A percentile compares a stretch with the other conserved stretches of the same genome.
These are phyloP conservation scores for Chesias legatella DNA, from an alignment of 2,888 invertebrate species.

Conservation along the genomic window DNA sequence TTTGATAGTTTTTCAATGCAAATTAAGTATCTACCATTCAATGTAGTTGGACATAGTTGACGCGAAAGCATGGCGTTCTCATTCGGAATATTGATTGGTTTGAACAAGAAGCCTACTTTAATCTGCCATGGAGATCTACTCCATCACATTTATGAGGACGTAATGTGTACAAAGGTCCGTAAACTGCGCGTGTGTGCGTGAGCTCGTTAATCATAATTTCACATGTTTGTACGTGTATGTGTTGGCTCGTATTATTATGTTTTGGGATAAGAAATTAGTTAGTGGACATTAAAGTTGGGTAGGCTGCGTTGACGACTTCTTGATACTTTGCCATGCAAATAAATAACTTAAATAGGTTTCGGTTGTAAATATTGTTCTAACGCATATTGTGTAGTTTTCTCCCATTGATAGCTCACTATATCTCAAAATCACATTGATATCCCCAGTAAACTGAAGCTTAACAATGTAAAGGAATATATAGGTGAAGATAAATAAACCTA, in stretches of 20 bases:
- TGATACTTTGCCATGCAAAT: constrained; percentile 30
- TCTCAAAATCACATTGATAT: too few relatives aligned
- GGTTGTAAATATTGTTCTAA: too few relatives aligned
- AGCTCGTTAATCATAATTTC: constrained; percentile 81
- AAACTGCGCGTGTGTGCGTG: constrained; percentile 57
- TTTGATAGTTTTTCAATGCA: too few relatives aligned
- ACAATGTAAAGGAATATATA: too few relatives aligned
- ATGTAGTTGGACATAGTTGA: too few relatives aligned
- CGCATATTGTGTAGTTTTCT: too few relatives aligned
- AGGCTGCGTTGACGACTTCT: constrained; percentile 35
- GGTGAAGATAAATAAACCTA: too few relatives aligned
- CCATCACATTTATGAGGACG: constrained; percentile 41
- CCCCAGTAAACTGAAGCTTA: too few relatives aligned
- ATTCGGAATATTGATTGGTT: constrained; percentile 56
- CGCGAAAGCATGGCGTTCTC: too few relatives aligned
- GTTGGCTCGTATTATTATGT: constrained; percentile 79
- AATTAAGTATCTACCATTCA: too few relatives aligned
- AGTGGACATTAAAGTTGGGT: constrained; percentile 78
- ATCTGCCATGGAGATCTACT: constrained; percentile 68
- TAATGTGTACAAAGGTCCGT: constrained; percentile 41
- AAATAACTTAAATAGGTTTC: too few relatives aligned
- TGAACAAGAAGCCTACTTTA: constrained; percentile 51
- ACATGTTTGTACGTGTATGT: constrained; percentile 77
- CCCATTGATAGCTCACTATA: too few relatives aligned
- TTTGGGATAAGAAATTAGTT: constrained; percentile 82